Conservation (phyloP, 2,797 vertebrate species). For the Eremophila alpestris region DNA sequence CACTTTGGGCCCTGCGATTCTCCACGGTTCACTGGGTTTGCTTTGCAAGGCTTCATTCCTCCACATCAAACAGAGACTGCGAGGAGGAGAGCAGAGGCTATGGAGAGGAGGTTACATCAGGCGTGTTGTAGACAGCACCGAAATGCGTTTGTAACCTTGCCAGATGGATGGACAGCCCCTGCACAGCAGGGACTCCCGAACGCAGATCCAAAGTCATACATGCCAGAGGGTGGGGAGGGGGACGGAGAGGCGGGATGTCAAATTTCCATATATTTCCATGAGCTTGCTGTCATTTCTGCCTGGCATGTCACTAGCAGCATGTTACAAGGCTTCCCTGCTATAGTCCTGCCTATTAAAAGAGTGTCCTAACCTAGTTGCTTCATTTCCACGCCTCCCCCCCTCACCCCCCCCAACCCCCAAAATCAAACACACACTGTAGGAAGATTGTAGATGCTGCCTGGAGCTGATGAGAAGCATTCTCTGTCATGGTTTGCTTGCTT, state of each 20-base stretch:
- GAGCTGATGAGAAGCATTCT: neutral
- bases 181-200: neutral
- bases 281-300: constrained; percentile 40
- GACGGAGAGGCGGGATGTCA: neutral
- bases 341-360: neutral
- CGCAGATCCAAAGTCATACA: constrained; percentile 28
- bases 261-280: constrained; percentile 65
- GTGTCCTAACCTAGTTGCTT: neutral
- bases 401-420: too few relatives aligned
- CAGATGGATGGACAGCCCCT: constrained; percentile 56
- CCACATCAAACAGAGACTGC: neutral
- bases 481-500: neutral
- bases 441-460: neutral
- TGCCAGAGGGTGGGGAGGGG: constrained; percentile 12
- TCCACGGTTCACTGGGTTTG: constrained; percentile 15
- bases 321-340: neutral
- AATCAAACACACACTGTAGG: neutral
- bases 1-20: neutral
- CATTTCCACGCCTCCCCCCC: neutral
- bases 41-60: constrained; percentile 40
- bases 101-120: constrained; percentile 35
- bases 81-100: neutral
- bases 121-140: neutral
- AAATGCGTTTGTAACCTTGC: constrained; percentile 55
- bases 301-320: neutral